Conservation (phyloP, 2,113 vertebrate genomes). For the Sisor rabdophorus region DNA sequence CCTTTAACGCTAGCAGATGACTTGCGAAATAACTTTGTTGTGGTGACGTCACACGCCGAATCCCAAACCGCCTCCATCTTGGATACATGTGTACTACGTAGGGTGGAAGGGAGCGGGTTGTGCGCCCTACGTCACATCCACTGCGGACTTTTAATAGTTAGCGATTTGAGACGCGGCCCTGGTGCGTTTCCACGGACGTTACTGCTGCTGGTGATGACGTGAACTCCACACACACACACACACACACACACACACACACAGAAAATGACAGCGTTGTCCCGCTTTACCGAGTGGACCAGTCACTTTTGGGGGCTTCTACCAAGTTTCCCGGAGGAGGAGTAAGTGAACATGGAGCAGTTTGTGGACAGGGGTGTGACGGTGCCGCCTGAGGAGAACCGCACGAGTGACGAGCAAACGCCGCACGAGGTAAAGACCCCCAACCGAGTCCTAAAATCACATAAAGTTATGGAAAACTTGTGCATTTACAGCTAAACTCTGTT, state of each 20-base stretch:
- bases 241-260: no score
- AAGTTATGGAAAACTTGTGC: neutral
- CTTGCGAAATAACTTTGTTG: neutral
- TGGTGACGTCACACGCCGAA: neutral
- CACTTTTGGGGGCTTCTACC: neutral
- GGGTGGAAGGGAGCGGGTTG: neutral
- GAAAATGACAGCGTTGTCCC: constrained; percentile 9
- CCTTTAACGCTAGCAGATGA: neutral
- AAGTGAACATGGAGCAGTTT: constrained; percentile 66
- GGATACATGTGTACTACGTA: neutral
- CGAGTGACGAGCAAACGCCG: constrained; percentile 5
- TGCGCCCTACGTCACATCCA: neutral
- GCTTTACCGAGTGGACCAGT: neutral
- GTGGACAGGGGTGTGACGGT: constrained; percentile 41
- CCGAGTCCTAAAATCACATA: neutral
- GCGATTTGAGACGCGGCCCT: neutral
- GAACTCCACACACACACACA: no score
- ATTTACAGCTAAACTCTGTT: neutral
- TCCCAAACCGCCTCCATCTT: neutral
- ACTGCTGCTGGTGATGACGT: constrained; percentile 17
- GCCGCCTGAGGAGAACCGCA: constrained; percentile 43
- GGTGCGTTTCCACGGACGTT: neutral
- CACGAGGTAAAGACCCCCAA: constrained; percentile 37
- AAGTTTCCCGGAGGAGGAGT: neutral
- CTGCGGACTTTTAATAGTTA: neutral